Conservation (phyloP, 2,888 invertebrate species). For the Oxystoma pomonae region DNA sequence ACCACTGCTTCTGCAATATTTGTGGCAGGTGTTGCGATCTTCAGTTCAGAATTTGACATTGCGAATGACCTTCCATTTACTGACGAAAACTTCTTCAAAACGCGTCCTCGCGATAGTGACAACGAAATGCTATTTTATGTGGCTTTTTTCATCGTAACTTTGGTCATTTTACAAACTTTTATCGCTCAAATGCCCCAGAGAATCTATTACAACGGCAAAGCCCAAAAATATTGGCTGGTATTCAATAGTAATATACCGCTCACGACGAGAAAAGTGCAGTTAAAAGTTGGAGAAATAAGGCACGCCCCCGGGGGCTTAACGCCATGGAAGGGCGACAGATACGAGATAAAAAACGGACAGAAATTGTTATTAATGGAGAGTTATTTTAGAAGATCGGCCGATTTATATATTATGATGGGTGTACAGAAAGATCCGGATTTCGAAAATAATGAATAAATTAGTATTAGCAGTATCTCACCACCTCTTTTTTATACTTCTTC, state of each 20-base stretch:
- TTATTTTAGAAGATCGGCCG: conserved; percentile 41
- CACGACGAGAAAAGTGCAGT: conserved; percentile 26
- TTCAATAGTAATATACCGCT: conserved; percentile 34
- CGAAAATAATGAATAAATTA: conserved; percentile 20
- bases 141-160: conserved; percentile 28
- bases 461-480: too few relatives aligned
- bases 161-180: conserved; percentile 31
- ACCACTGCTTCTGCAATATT: conserved; percentile 27
- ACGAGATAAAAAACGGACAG: conserved; percentile 30
- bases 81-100: not conserved
- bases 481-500: too few relatives aligned
- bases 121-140: conserved; percentile 32
- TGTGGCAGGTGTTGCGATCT: conserved; percentile 22
- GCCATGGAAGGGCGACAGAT: conserved; percentile 38
- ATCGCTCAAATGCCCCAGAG: conserved; percentile 38
- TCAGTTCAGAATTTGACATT: conserved; percentile 17
- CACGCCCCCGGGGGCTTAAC: conserved; percentile 15
- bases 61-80: not conserved
- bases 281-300: conserved; percentile 33
- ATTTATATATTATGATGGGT: conserved; percentile 44
- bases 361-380: conserved; percentile 37
- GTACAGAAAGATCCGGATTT: conserved; percentile 33
- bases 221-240: conserved; percentile 38
- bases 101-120: conserved; percentile 22
- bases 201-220: conserved; percentile 39